Conservation (phyloP, 2,113 vertebrate genomes). For the Neolamprologus cancellatus region DNA sequence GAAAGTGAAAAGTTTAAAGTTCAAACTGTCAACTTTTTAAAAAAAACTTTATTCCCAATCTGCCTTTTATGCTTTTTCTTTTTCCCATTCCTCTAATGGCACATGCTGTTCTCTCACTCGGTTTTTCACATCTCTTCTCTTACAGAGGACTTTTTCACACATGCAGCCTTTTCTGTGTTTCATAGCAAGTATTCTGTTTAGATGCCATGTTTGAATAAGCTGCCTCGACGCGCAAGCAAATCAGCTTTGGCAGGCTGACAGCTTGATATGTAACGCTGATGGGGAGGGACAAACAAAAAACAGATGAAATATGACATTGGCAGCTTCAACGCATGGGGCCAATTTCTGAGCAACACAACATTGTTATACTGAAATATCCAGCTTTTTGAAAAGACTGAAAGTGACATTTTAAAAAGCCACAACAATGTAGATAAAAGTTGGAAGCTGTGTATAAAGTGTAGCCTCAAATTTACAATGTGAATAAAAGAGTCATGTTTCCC, state of each 20-base stretch:
- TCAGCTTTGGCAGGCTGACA: neutral
- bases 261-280: neutral
- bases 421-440: neutral
- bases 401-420: neutral
- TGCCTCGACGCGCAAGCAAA: neutral
- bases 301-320: neutral
- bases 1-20: conserved; percentile 18
- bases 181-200: neutral
- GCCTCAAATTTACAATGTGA: neutral
- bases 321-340: neutral
- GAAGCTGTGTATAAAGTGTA: neutral
- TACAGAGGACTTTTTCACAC: neutral
- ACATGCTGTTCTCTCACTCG: neutral
- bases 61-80: neutral
- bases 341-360: neutral
- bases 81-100: neutral
- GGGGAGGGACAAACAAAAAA: neutral
- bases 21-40: conserved; percentile 1
- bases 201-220: neutral
- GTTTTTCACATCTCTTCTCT: neutral
- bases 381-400: neutral
- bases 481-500: neutral
- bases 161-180: neutral
- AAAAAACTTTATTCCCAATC: neutral
- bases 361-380: neutral